phyloP scores from a whole-genome alignment of 2,797 vertebrate species.

The Neostethus bicornis region DNA sequence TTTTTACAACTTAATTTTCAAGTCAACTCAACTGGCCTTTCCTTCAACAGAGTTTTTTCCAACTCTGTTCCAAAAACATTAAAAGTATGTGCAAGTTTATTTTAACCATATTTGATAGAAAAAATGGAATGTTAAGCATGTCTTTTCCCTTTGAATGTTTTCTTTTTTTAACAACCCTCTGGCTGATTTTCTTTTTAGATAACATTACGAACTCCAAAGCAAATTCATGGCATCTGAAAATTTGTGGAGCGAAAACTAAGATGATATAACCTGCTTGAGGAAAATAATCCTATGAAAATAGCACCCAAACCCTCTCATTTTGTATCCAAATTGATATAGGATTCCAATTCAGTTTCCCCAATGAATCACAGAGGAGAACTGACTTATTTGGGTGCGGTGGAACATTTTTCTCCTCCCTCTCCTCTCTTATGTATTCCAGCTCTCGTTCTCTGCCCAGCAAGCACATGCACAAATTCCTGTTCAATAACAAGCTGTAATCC shows the following conservation, averaged over 20 bases:
- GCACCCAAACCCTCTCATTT: slow-evolving; percentile 14
- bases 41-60: neutral
- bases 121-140: slow-evolving; percentile 2
- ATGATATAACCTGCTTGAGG: slow-evolving; percentile 2
- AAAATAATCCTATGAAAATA: slow-evolving; percentile 7
- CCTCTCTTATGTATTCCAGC: neutral
- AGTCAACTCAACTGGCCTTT: slow-evolving; percentile 4
- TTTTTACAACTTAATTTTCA: neutral
- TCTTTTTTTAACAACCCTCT: slow-evolving; percentile 5
- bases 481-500: slow-evolving; percentile 1
- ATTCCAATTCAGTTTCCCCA: slow-evolving; percentile 29
- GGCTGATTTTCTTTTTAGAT: slow-evolving; percentile 53
- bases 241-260: slow-evolving; percentile 30
- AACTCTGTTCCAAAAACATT: slow-evolving; percentile 2
- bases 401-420: neutral
- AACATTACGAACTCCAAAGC: slow-evolving; percentile 40
- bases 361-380: slow-evolving; percentile 37
- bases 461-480: neutral
- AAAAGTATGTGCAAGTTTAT: neutral
- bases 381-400: slow-evolving; percentile 29
- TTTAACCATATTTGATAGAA: neutral
- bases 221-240: slow-evolving; percentile 47
- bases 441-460: neutral
- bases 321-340: slow-evolving; percentile 20
- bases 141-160: neutral